phyloP scores from a whole-genome alignment of 2,797 vertebrate genomes.

The Hoplostethus mediterraneus region DNA sequence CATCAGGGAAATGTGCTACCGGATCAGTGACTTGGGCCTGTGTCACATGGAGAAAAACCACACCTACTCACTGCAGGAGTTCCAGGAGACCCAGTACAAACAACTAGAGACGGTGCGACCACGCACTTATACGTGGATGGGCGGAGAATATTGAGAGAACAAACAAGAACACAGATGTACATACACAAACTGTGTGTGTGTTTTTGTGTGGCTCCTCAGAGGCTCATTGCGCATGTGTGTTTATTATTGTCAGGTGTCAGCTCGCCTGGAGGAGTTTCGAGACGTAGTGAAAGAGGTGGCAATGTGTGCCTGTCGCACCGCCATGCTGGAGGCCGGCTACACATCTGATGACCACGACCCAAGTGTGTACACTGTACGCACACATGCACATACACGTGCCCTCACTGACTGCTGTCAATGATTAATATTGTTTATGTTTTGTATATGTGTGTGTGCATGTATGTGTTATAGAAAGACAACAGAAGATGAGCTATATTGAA shows the following conservation, averaged over 20 bases:
- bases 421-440: no score
- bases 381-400: neutral
- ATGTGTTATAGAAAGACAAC: constrained; percentile 50
- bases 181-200: neutral
- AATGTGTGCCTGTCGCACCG: constrained; percentile 80
- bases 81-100: constrained; percentile 77
- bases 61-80: constrained; percentile 86
- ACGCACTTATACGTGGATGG: neutral
- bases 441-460: constrained; percentile 13
- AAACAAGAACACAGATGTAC: neutral
- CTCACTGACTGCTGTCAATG: neutral
- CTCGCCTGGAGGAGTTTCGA: constrained; percentile 83
- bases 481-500: constrained; percentile 76
- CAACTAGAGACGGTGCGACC: constrained; percentile 82
- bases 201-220: neutral
- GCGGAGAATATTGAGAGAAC: neutral
- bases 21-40: constrained; percentile 82
- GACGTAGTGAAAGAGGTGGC: constrained; percentile 86
- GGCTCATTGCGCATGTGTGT: neutral
- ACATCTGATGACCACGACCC: constrained; percentile 62
- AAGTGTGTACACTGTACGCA: constrained; percentile 26
- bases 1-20: constrained; percentile 88
- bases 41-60: constrained; percentile 82
- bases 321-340: constrained; percentile 75
- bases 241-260: constrained; percentile 75